Evolutionary conservation across 2,888 invertebrate genomes (phyloP), one percentile per base, ranked within the genome.

Genomic region (Schrankia costaestrigalis): DNA sequence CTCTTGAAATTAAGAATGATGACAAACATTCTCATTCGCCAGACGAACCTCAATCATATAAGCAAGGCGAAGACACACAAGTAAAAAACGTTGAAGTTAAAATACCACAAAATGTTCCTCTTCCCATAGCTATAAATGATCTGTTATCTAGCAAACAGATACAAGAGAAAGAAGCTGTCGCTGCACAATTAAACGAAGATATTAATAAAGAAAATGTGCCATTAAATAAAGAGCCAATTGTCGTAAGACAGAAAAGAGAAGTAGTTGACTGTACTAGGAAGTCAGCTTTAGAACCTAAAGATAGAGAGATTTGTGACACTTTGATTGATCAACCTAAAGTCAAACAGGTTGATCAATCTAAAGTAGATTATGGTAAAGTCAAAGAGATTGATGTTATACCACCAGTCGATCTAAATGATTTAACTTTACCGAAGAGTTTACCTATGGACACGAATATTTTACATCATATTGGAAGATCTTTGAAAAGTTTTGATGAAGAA

Each of bases 1-100:
- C n/a, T n/a, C n/a, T n/a, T n/a, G n/a, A n/a, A n/a, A n/a, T n/a
- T n/a, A n/a, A n/a, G n/a, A n/a, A n/a, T n/a, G n/a, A n/a, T n/a
- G n/a, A n/a, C n/a, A n/a, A 32, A 23, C 83, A 85, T 55, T 64
- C 56, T 1, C 82, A 85, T 37, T 66, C 73, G 1, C 65, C 65
- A 0, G 85, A 82, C 29, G 85, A 83, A 60, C 83, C 84, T 1
- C 70, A 80, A 42, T 85, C 82, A 0, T 83, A 85, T 26, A 77
- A 74, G 56, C 51, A 63, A 63, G 83, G 82, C 0, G 82, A 85
- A 61, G 79, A 80, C 36, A 34, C 41, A 14, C 64, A 73, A 41
- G 59, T 51, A 0, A 48, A 59, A 21, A 14, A 23, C 1, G 17
- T 41, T 9, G 40, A 57, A 33, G 24, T 6, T 11, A 53, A 57